A percentile compares a stretch with the other conserved stretches of the same genome.
phyloP scores from a whole-genome alignment of 2,113 vertebrate genomes.

The Myocastor coypus region DNA sequence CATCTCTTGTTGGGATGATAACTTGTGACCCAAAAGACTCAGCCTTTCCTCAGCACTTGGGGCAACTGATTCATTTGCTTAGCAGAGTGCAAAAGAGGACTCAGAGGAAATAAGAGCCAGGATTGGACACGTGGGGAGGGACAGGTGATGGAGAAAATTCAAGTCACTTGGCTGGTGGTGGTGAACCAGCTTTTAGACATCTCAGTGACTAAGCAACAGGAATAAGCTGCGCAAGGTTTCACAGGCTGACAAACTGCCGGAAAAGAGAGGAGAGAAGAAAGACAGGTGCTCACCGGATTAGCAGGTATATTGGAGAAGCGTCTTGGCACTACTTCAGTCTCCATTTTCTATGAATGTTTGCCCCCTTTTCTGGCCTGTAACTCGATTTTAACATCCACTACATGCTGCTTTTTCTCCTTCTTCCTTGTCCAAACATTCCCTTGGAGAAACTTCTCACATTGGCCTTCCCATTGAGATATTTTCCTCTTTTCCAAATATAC shows the following conservation, averaged over 20 bases:
- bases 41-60: background rate
- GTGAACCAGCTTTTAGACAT: background rate
- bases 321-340: background rate
- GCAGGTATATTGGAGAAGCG: background rate
- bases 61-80: background rate
- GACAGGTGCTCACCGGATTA: background rate
- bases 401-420: background rate
- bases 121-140: background rate
- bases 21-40: background rate
- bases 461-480: conserved; percentile 15
- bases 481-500: conserved; percentile 34
- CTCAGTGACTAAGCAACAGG: background rate
- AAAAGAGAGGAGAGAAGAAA: background rate
- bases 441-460: conserved; percentile 36
- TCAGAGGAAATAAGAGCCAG: background rate
- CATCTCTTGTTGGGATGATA: background rate
- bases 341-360: background rate
- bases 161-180: background rate
- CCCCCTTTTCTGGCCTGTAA: background rate
- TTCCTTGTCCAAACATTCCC: background rate
- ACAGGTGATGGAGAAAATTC: background rate
- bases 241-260: background rate
- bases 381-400: background rate
- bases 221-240: background rate
- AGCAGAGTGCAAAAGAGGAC: background rate